phyloP scores from a whole-genome alignment of 2,113 vertebrate genomes.

The Burhinus oedicnemus region DNA sequence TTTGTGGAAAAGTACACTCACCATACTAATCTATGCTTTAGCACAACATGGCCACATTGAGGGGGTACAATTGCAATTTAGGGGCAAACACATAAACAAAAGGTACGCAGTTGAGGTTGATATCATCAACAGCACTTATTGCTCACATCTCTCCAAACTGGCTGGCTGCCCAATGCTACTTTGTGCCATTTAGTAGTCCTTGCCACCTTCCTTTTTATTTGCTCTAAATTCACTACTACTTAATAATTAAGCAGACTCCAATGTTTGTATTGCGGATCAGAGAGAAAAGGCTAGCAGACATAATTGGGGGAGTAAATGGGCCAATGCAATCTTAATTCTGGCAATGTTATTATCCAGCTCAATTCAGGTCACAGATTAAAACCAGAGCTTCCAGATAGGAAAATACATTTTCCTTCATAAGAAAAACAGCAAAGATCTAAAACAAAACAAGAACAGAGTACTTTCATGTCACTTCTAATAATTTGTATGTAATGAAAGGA shows the following conservation, averaged over 20 bases:
- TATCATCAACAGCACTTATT: background rate
- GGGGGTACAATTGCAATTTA: background rate
- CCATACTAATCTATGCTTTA: background rate
- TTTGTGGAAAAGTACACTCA: background rate
- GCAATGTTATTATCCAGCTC: background rate
- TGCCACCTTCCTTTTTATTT: background rate
- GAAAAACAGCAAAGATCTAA: background rate
- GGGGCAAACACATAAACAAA: background rate
- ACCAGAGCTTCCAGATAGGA: background rate
- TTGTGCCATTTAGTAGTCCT: background rate
- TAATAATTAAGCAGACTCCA: background rate
- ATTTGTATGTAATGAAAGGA: background rate
- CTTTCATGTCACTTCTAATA: background rate
- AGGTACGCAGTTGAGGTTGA: background rate
- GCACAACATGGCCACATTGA: background rate
- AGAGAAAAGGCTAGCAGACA: background rate
- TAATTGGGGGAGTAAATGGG: background rate
- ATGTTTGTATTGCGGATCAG: background rate
- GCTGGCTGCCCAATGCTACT: background rate
- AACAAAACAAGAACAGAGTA: background rate
- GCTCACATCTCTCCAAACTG: background rate
- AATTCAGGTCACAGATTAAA: background rate
- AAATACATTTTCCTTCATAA: background rate
- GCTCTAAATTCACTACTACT: background rate
- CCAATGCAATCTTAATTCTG: background rate